Percentiles rank a stretch among this genome's conserved stretches.
phyloP scores from a whole-genome alignment of 2,888 invertebrate genomes.

The Acronicta psi region DNA sequence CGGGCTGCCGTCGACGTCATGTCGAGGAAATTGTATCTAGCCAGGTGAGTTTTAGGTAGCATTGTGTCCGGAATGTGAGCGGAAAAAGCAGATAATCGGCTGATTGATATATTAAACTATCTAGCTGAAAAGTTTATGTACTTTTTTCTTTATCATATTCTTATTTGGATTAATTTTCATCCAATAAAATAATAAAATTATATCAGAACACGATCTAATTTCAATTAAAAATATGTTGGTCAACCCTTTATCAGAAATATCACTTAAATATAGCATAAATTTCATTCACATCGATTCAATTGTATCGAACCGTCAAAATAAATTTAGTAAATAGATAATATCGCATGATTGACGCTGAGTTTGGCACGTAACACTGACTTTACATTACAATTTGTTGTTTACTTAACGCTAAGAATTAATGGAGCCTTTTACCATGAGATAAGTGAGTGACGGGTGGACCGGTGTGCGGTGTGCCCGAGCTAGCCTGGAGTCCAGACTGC shows the following conservation, averaged over 20 bases:
- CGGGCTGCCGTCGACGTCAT: not conserved
- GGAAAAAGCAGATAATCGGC: not conserved
- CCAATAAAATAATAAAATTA: no score
- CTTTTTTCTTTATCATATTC: no score
- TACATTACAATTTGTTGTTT: constrained; percentile 4
- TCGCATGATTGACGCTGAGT: not conserved
- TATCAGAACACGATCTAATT: not conserved
- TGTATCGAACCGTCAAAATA: not conserved
- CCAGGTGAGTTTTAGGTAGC: not conserved
- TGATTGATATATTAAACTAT: no score
- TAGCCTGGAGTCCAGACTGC: not conserved
- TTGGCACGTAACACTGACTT: not conserved
- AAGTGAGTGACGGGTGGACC: constrained; percentile 1
- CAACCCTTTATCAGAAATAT: not conserved
- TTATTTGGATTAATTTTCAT: no score
- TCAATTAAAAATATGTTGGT: not conserved
- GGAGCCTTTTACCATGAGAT: not conserved
- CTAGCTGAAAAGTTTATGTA: no score
- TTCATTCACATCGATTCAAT: not conserved
- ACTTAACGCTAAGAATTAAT: not conserved
- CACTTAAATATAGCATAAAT: not conserved
- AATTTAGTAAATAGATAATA: not conserved
- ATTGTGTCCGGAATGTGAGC: not conserved
- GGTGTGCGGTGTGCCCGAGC: not conserved
- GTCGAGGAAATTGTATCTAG: constrained; percentile 4